These are phyloP conservation scores for Cichlasoma orientale DNA, from an alignment of 2,797 vertebrate species.

Conservation along the genomic window DNA sequence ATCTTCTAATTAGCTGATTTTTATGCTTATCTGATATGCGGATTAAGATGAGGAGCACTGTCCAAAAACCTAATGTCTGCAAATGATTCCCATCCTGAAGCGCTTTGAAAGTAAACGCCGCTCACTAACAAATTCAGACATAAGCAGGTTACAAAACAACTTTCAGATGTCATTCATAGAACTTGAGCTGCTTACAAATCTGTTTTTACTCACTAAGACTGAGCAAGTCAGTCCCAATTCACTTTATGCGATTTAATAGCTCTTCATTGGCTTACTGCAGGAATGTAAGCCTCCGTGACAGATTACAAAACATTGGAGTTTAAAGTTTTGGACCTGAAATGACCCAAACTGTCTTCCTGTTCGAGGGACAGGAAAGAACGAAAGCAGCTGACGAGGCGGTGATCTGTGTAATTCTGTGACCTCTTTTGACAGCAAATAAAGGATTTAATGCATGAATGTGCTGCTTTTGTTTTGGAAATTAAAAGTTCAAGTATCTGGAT, in stretches of 20 bases:
- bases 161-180: constrained; percentile 32
- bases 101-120: constrained; percentile 1
- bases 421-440: constrained; percentile 16
- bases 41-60: constrained; percentile 4
- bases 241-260: constrained; percentile 50
- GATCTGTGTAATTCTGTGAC: constrained; percentile 40
- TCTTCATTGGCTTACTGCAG: constrained; percentile 53
- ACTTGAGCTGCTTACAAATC: constrained; percentile 23
- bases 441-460: constrained; percentile 43
- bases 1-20: not conserved
- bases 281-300: constrained; percentile 58
- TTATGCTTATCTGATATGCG: not conserved
- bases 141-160: constrained; percentile 45
- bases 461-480: constrained; percentile 39
- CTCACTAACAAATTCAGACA: constrained; percentile 13
- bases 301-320: constrained; percentile 57
- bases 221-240: constrained; percentile 26
- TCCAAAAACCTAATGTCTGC: not conserved
- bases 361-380: constrained; percentile 24
- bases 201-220: constrained; percentile 31
- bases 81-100: not conserved
- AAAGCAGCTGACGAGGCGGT: constrained; percentile 30
- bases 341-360: constrained; percentile 43
- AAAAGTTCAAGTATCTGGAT: not conserved
- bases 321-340: constrained; percentile 49